Conservation (phyloP, 1,140 invertebrate genomes). For the Cataglyphis hispanica region DNA sequence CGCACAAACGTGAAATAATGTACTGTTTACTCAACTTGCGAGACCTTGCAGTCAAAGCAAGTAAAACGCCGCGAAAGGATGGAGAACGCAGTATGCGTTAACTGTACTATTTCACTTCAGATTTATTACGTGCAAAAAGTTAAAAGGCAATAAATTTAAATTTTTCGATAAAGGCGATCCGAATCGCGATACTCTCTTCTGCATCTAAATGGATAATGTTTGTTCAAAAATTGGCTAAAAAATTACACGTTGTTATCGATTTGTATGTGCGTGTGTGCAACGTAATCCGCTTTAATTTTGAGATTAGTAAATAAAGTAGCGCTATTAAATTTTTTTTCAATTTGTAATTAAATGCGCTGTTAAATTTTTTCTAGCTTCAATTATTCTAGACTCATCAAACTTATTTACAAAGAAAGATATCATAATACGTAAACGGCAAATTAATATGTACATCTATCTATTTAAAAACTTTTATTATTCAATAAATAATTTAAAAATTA, state of each 20-base stretch:
- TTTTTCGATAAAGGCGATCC: background rate
- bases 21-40: slow-evolving; percentile 45
- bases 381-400: background rate
- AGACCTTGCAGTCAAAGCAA: slow-evolving; percentile 40
- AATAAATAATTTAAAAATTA: background rate
- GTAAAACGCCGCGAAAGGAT: slow-evolving; percentile 21
- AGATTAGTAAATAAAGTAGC: background rate
- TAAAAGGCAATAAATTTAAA: background rate
- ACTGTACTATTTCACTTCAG: slow-evolving; percentile 16
- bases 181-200: background rate
- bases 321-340: slow-evolving; percentile 27
- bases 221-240: background rate
- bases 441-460: background rate
- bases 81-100: slow-evolving; percentile 27
- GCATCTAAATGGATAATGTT: background rate
- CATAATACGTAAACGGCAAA: background rate
- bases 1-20: slow-evolving; percentile 35
- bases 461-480: background rate
- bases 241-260: slow-evolving; percentile 4
- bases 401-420: background rate
- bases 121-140: slow-evolving; percentile 26
- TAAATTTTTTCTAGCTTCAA: slow-evolving; percentile 19
- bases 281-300: background rate
- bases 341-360: background rate
- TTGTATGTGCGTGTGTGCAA: background rate